A percentile compares a stretch with the other conserved stretches of the same genome.
Evolutionary conservation across 1,140 invertebrate species (phyloP).

Genomic region (Aculops lycopersici): DNA sequence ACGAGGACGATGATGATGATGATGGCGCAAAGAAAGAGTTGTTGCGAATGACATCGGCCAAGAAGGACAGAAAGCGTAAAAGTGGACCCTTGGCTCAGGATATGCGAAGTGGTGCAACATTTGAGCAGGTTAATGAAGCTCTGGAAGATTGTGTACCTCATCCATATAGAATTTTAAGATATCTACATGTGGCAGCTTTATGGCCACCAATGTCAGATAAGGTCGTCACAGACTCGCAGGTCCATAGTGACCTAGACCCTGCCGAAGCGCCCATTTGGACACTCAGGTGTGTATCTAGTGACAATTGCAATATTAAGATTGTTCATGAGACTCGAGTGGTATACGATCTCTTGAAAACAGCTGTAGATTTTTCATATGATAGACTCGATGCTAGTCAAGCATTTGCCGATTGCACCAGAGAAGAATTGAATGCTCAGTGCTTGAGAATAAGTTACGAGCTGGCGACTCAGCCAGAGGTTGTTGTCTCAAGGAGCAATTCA

Average conservation of each 20-base stretch:
- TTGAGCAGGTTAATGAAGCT: not conserved
- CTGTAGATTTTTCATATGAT: not conserved
- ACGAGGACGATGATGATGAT: not conserved
- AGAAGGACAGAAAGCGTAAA: not conserved
- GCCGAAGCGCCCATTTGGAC: slow-evolving; percentile 42
- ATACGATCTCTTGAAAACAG: not conserved
- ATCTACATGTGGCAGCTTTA: slow-evolving; percentile 41
- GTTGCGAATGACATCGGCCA: not conserved
- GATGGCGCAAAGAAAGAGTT: not conserved
- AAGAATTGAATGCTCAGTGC: not conserved
- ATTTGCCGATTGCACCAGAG: not conserved
- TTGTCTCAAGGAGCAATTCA: not conserved
- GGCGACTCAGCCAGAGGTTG: not conserved
- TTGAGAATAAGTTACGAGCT: not conserved
- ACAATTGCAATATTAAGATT: slow-evolving; percentile 8
- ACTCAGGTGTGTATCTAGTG: slow-evolving; percentile 16
- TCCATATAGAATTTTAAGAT: slow-evolving; percentile 20
- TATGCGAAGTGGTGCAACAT: not conserved
- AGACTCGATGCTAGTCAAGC: not conserved
- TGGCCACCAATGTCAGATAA: slow-evolving; percentile 58
- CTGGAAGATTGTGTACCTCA: not conserved
- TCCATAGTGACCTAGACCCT: slow-evolving; percentile 43
- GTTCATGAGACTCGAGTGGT: not conserved
- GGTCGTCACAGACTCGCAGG: slow-evolving; percentile 33
- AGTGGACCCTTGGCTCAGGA: not conserved